These are phyloP conservation scores for Pomacea maculata DNA, from an alignment of 1,140 invertebrate genomes.

Conservation along the genomic window DNA sequence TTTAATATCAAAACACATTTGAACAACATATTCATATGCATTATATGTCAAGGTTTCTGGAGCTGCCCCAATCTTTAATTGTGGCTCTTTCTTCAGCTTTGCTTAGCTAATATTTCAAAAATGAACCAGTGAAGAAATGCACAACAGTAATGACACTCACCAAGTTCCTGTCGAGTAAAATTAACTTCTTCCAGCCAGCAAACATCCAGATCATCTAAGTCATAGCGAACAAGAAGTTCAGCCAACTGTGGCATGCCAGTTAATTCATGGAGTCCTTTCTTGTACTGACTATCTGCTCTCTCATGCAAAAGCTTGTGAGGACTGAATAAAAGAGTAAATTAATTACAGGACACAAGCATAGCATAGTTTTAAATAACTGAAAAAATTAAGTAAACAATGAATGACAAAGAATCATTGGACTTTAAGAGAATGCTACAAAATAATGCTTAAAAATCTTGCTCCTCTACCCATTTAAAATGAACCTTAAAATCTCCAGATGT, in stretches of 20 bases:
- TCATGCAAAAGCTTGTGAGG: slow-evolving; percentile 88
- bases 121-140: too few species aligned
- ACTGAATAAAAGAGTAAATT: slow-evolving; percentile 69
- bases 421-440: not conserved
- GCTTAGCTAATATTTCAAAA: too few species aligned
- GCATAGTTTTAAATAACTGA: not conserved
- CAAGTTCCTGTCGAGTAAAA: slow-evolving; percentile 79
- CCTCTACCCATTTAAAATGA: not conserved
- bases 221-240: slow-evolving; percentile 91
- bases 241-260: slow-evolving; percentile 85
- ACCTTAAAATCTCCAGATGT: not conserved
- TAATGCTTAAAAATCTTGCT: not conserved
- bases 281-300: slow-evolving; percentile 84
- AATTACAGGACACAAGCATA: not conserved
- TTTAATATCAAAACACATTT: too few species aligned
- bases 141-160: slow-evolving; percentile 42
- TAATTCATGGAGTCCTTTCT: slow-evolving; percentile 83
- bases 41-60: too few species aligned
- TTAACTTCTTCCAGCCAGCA: slow-evolving; percentile 90
- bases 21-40: too few species aligned
- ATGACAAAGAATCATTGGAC: not conserved
- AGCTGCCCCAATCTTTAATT: too few species aligned
- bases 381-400: not conserved
- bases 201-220: slow-evolving; percentile 92
- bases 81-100: too few species aligned